Evolutionary conservation across 2,797 vertebrate species (phyloP), one percentile per base, ranked within the genome.

Genomic region (Aplochiton taeniatus): DNA sequence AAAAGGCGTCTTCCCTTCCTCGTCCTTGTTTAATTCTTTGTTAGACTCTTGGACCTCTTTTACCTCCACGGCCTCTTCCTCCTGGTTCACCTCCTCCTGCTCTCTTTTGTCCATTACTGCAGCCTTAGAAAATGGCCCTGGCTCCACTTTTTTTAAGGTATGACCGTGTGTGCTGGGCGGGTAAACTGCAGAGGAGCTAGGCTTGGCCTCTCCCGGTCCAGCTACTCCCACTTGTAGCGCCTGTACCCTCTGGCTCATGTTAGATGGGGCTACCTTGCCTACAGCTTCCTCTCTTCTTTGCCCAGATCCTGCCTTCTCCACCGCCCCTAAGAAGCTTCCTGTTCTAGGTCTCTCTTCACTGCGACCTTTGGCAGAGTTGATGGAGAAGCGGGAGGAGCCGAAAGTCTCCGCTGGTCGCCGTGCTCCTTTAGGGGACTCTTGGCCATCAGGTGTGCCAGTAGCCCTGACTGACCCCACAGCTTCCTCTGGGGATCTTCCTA

Each of bases 1-100:
- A 78, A 98, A 98, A 16, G 92, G 79, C 19, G 65, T 88, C 83
- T 85, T 93, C 51, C 89, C 84, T 54, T 92, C 91, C 14, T 77
- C 76, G 17, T 72, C 70, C 17, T 77, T 63, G 0, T 65, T 53
- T 49, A 65, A 54, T 45, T 54, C 68, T 60, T 31, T 31, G 6
- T 31, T 31, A 31, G 31, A 6, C 31, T 31, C 31, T 31, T 31
- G 31, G 31, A 31, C 31, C 20, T 90, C 88, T 42, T 76, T 73
- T 19, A 66, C 76, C 44, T 85, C 87, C 16, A 78, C 75, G 10
- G 74, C 76, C 9, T 80, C 82, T 9, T 87, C 84, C 63, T 81
- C 81, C 50, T 63, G 79, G 19, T 70, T 74, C 52, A 45, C 59
- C 51, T 73, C 73, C 51, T 73, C 73, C 12, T 49, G 47, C 48